Evolutionary conservation across 2,113 vertebrate species (phyloP), one percentile per base, ranked within the genome.

Genomic region (Xiphophorus hellerii): DNA sequence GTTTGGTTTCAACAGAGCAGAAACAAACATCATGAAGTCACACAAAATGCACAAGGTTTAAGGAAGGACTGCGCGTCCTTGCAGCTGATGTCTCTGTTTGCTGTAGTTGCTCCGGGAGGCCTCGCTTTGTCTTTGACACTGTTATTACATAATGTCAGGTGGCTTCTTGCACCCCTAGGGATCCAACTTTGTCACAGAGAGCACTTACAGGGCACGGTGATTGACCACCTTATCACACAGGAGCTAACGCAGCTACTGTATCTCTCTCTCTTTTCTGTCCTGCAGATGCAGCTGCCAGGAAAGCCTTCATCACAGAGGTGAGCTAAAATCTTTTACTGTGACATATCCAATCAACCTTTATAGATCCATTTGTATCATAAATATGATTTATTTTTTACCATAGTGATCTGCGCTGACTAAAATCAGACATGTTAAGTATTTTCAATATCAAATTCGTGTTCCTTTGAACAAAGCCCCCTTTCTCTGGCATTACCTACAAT

Each of bases 261-360:
- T 81, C 58, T 73, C 58, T 80, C 35, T 79, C 30, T 20, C 71
- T 31, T 78, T 63, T 77, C 37, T 81, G 27, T 82, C 39, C 0
- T 42, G 90, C 78, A 93, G 92, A 93, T 17, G 88, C 85, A 72
- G 88, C 90, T 44, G 90, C 89, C 31, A 92, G 84, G 84, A 93
- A 93, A 85, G 90, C 92, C 75, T 90, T 90, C 86, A 92, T 93
- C 87, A 93, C 93, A 82, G 93, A 93, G 92, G 93, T 93, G 81
- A 92, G 89, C 66, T 10, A 0, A 69, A 44, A 48, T 62, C 68
- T 64, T 22, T 66, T 44, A 44, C 39, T 62, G 51, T 79, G 27
- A 79, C 83, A 28, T 64, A 51, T 70, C 54, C 22, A 27, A n/a
- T 15, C 7, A 1, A 0, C 13, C n/a, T 37, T 76, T 69, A 39